Evolutionary conservation across 2,113 vertebrate genomes (phyloP), one percentile per base, ranked within the genome.

Genomic region (Bubo blakistoni): DNA sequence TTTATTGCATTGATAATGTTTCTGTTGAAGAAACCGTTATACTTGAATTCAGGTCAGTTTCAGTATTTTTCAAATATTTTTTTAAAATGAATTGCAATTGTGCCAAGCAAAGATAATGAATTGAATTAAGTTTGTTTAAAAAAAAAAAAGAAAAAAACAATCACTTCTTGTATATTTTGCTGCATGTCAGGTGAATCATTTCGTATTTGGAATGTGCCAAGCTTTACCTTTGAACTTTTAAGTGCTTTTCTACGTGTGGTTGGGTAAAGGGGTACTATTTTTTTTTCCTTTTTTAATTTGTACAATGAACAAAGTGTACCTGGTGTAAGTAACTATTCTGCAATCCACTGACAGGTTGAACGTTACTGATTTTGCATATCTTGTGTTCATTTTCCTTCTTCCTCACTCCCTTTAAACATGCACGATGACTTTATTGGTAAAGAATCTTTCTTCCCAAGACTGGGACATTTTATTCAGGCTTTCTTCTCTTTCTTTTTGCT

Each of bases 21-120:
- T 98, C 98, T 98, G 98, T 98, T 98, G 98, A 98, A 98, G 98
- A 98, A 99, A 99, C 98, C 94, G 98, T 99, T 98, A 99, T 99
- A 99, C 99, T 99, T 99, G 99, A 99, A 99, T 99, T 99, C 98
- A 99, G 99, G 99, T 99, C 98, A 98, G 98, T 99, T 98, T 98
- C 98, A 98, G 98, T 99, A 98, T 98, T 98, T 98, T 99, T 98
- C 98, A 98, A 98, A 98, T 98, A 98, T 98, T 98, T 98, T 98
- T 98, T 98, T 98, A 98, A 98, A 98, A 98, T 97, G 96, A 98
- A 98, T 98, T 98, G 98, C 97, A 98, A 96, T 98, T 98, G 98
- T 98, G 97, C 98, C 98, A 98, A 98, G 98, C 98, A 94, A 97
- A 98, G 98, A 98, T 97, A 97, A 98, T 86, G 91, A 98, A 97